Conservation (phyloP, 1,140 invertebrate genomes). For the Scylla paramamosain region DNA sequence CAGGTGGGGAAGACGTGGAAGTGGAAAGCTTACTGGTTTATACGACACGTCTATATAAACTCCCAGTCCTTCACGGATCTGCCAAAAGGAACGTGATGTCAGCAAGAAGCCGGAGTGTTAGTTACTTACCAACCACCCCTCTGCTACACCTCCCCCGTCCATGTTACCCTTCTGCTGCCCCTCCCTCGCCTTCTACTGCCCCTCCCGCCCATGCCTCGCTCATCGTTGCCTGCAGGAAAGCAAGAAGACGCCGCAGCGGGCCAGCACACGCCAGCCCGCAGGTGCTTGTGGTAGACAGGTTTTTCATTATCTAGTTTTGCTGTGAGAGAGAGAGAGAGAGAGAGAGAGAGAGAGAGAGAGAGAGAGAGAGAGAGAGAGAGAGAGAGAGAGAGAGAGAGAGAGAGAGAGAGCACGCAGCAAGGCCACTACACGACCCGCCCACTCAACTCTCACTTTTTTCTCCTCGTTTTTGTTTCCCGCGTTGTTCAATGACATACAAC, state of each 20-base stretch:
- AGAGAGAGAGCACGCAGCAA: background rate
- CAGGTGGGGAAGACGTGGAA: too few species aligned
- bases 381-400: slow-evolving; percentile 18
- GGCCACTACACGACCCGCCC: background rate
- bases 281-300: background rate
- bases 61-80: too few species aligned
- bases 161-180: too few species aligned
- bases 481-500: background rate
- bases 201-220: background rate
- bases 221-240: background rate
- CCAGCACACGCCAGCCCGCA: background rate
- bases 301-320: background rate
- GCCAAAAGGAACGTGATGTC: too few species aligned
- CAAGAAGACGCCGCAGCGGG: background rate
- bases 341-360: background rate
- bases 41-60: too few species aligned
- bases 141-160: too few species aligned
- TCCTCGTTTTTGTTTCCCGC: background rate
- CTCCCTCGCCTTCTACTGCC: background rate
- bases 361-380: slow-evolving; percentile 15
- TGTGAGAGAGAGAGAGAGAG: background rate
- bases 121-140: too few species aligned
- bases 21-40: too few species aligned
- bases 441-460: background rate
- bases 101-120: too few species aligned